phyloP scores from a whole-genome alignment of 2,797 vertebrate genomes.

The Labeo calbasu region DNA sequence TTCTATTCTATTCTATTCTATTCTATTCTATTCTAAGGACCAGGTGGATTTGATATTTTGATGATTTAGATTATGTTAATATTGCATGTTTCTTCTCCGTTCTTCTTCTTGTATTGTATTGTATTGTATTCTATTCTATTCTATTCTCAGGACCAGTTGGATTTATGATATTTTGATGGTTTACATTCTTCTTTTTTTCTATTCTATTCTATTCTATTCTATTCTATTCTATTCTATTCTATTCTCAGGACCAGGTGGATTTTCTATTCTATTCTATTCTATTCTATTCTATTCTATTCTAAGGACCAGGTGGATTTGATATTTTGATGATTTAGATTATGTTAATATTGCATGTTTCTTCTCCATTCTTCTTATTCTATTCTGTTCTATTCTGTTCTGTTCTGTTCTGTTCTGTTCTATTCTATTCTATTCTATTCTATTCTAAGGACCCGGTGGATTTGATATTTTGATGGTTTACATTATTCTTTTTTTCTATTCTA shows the following conservation, averaged over 20 bases:
- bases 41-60: no score
- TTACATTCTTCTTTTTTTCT: no score
- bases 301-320: background rate
- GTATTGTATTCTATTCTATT: background rate
- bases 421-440: background rate
- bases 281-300: background rate
- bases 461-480: background rate
- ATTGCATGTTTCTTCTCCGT: no score
- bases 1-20: no score
- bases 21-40: no score
- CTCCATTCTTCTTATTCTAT: background rate
- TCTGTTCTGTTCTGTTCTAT: background rate
- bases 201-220: no score
- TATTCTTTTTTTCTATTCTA: background rate
- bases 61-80: no score
- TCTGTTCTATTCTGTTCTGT: background rate
- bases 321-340: background rate
- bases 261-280: background rate
- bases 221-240: no score
- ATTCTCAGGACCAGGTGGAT: background rate
- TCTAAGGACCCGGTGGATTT: background rate
- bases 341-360: background rate
- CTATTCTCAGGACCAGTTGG: no score
- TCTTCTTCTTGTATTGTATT: background rate
- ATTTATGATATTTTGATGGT: no score